Base-by-base conservation (phyloP, 2,888 invertebrate genomes). In the Philhelius pedissequus region DNA sequence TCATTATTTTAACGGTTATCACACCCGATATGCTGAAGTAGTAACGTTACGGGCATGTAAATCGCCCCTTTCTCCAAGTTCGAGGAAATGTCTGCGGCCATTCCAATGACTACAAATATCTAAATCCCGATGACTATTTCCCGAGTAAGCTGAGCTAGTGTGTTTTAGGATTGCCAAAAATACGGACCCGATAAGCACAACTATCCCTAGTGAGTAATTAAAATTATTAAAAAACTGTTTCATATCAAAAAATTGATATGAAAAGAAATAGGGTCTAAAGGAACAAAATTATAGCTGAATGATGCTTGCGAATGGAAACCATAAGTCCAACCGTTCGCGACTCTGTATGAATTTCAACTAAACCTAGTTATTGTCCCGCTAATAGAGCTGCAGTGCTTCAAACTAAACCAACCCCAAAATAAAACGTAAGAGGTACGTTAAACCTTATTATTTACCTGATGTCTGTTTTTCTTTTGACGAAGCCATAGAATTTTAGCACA, bases 41-140 rank as follows among this genome's bases (percentile, higher is more conserved):
- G 90, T 90, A 25, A 91, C 90, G 87, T 92, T 91, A 2, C 90
- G 90, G 66, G 89, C 92, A 83, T 91, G 90, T 76, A 92, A 87
- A 86, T 91, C 91, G 27, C 92, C 92, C 5, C 91, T 88, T 81
- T 92, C 92, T 25, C 92, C 92, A 45, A 92, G 87, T 86, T 92
- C 92, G 9, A 92, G 88, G 75, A 92, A 92, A 79, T 91, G 90
- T 18, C 92, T 88, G 2, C 92, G 88, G 15, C 91, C 92, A 83
- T 92, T 92, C 91, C 91, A 91, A 75, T 91, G 91, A 81, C 91
- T 91, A 73, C 91, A 91, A 25, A 91, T 91, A 86, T 91, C 91
- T 86, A 91, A 87, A 84, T 91, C 91, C 11, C 90, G 87, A 86
- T 89, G 91, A 58, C 88, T 90, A 54, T 87, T 90, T 18, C 88